Evolutionary conservation across 2,113 vertebrate species (phyloP).

Genomic region (Myxocyprinus asiaticus): DNA sequence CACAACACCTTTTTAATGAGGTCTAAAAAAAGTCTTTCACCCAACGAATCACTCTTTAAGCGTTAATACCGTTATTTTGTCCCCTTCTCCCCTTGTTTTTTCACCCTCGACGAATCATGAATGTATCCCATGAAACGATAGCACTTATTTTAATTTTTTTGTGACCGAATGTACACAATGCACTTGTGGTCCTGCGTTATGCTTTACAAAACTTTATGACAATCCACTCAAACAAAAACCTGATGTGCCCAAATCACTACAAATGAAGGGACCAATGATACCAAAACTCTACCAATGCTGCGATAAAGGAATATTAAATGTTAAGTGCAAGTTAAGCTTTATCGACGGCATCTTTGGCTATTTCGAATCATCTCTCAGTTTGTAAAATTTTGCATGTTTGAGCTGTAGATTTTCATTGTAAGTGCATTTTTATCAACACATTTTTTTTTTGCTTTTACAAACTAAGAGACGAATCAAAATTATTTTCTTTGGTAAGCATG

Average conservation of each 20-base stretch:
- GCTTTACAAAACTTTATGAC: conserved; percentile 42
- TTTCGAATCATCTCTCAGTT: too few relatives aligned
- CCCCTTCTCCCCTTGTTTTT: conserved; percentile 21
- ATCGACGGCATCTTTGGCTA: too few relatives aligned
- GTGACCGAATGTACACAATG: conserved; percentile 70
- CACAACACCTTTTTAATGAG: conserved; percentile 13
- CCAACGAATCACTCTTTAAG: conserved; percentile 2
- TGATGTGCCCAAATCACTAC: conserved; percentile 45
- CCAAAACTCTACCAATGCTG: conserved; percentile 39
- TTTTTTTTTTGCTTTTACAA: background rate
- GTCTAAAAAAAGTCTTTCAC: background rate
- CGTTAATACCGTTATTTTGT: background rate
- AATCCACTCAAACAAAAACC: conserved; percentile 27
- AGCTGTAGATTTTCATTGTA: too few relatives aligned
- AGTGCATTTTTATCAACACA: background rate
- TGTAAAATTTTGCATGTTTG: too few relatives aligned
- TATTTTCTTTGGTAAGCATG: too few relatives aligned
- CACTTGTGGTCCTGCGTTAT: conserved; percentile 56
- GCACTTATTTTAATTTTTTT: conserved; percentile 64
- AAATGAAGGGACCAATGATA: conserved; percentile 63
- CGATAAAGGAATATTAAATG: background rate
- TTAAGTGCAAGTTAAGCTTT: too few relatives aligned
- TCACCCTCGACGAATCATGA: conserved; percentile 63
- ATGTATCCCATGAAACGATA: conserved; percentile 70
- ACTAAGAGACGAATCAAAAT: background rate